Evolutionary conservation across 2,797 vertebrate species (phyloP).

Genomic region (Bradypodion ventrale): DNA sequence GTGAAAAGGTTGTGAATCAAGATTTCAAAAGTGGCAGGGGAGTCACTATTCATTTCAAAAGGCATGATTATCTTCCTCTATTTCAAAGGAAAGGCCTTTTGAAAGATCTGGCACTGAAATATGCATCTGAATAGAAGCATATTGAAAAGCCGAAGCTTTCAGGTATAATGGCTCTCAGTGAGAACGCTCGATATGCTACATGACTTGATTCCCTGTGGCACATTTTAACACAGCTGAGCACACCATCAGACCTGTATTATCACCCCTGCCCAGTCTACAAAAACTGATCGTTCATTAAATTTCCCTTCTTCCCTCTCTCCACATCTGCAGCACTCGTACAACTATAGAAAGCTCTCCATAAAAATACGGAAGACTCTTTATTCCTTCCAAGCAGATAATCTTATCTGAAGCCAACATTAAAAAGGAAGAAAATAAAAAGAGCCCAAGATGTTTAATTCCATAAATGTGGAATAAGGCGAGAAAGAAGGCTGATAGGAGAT

Average conservation of each 20-base stretch:
- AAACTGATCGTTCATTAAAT: slow-evolving; percentile 29
- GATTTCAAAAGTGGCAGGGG: slow-evolving; percentile 66
- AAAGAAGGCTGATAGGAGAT: background rate
- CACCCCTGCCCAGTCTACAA: slow-evolving; percentile 28
- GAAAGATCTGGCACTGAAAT: slow-evolving; percentile 66
- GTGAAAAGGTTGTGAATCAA: slow-evolving; percentile 7
- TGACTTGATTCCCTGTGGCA: slow-evolving; percentile 41
- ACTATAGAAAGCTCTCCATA: background rate
- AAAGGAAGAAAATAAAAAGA: background rate
- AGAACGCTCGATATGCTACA: slow-evolving; percentile 24
- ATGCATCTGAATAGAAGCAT: slow-evolving; percentile 68
- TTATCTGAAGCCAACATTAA: slow-evolving; percentile 11
- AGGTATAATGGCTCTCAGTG: slow-evolving; percentile 63
- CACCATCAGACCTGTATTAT: slow-evolving; percentile 2
- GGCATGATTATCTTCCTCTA: slow-evolving; percentile 66
- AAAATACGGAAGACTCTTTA: slow-evolving; percentile 11
- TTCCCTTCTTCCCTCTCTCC: slow-evolving; percentile 7
- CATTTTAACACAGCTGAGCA: slow-evolving; percentile 32
- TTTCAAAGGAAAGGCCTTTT: slow-evolving; percentile 70
- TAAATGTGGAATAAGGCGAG: slow-evolving; percentile 24
- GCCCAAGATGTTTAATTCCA: background rate
- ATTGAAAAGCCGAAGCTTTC: slow-evolving; percentile 62
- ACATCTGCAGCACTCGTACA: background rate
- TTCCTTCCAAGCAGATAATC: background rate
- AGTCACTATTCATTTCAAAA: slow-evolving; percentile 71